Evolutionary conservation across 2,113 vertebrate genomes (phyloP).

Genomic region (Recurvirostra avosetta): DNA sequence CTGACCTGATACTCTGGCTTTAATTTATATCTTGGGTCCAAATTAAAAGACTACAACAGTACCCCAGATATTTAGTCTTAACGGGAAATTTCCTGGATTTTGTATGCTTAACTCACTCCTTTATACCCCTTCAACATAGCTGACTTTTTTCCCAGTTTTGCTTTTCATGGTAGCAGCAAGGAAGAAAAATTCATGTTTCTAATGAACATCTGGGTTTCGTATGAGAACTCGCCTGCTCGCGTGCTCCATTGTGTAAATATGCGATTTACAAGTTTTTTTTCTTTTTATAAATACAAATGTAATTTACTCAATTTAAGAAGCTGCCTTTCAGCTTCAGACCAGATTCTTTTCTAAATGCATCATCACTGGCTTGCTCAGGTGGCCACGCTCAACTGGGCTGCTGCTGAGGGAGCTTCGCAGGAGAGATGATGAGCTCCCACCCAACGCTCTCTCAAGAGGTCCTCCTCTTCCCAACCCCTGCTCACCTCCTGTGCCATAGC

Average conservation of each 20-base stretch:
- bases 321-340: neutral
- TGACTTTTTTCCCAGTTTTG: neutral
- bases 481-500: neutral
- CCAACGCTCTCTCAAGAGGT: no score
- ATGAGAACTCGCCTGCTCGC: neutral
- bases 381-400: neutral
- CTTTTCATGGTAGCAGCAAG: conserved; percentile 4
- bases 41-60: neutral
- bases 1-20: neutral
- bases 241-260: conserved; percentile 12
- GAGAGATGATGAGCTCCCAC: neutral
- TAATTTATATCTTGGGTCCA: neutral
- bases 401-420: neutral
- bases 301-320: neutral
- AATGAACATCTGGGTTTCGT: conserved; percentile 43
- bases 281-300: neutral
- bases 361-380: neutral
- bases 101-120: neutral
- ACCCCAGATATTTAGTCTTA: conserved; percentile 6
- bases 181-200: neutral
- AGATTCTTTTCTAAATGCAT: neutral
- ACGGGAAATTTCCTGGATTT: conserved; percentile 38
- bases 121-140: neutral
- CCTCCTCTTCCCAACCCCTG: neutral
- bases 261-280: neutral